A percentile compares a stretch with the other conserved stretches of the same genome.
These are phyloP conservation scores for Carassius auratus DNA, from an alignment of 2,113 vertebrate species.

Conservation along the genomic window DNA sequence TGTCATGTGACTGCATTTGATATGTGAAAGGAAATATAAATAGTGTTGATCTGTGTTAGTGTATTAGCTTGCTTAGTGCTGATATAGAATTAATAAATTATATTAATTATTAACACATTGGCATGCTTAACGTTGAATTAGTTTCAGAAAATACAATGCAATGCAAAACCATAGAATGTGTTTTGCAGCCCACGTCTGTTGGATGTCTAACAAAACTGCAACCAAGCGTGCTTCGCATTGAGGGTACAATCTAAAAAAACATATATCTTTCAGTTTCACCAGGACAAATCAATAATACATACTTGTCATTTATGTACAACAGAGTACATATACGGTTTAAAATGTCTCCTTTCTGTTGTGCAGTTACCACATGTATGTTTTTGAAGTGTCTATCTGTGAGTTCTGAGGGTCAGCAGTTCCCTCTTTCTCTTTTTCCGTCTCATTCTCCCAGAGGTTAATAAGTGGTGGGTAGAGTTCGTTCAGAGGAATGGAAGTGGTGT, in stretches of 20 bases:
- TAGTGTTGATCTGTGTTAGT: slow-evolving; percentile 8
- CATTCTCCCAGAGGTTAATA: slow-evolving; percentile 83
- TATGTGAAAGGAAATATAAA: slow-evolving; percentile 25
- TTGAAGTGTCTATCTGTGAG: slow-evolving; percentile 80
- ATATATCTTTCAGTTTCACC: slow-evolving; percentile 59
- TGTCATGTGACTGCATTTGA: not conserved
- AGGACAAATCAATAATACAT: slow-evolving; percentile 58
- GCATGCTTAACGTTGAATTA: slow-evolving; percentile 52
- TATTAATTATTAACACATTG: slow-evolving; percentile 33
- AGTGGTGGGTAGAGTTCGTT: slow-evolving; percentile 82
- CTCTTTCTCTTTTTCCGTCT: slow-evolving; percentile 80
- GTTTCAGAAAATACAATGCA: slow-evolving; percentile 34
- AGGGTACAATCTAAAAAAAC: slow-evolving; percentile 59
- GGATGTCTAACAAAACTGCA: slow-evolving; percentile 45
- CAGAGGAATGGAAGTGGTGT: slow-evolving; percentile 77
- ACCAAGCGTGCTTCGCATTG: slow-evolving; percentile 56
- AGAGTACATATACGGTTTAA: slow-evolving; percentile 46
- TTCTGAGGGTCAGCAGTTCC: slow-evolving; percentile 61
- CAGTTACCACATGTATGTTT: slow-evolving; percentile 81
- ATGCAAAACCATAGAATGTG: slow-evolving; percentile 48
- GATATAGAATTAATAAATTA: slow-evolving; percentile 42
- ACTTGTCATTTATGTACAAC: slow-evolving; percentile 58
- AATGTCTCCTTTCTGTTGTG: slow-evolving; percentile 22
- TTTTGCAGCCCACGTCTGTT: slow-evolving; percentile 54
- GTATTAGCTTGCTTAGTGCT: slow-evolving; percentile 21